phyloP scores from a whole-genome alignment of 2,113 vertebrate species.

The Grantiella picta region DNA sequence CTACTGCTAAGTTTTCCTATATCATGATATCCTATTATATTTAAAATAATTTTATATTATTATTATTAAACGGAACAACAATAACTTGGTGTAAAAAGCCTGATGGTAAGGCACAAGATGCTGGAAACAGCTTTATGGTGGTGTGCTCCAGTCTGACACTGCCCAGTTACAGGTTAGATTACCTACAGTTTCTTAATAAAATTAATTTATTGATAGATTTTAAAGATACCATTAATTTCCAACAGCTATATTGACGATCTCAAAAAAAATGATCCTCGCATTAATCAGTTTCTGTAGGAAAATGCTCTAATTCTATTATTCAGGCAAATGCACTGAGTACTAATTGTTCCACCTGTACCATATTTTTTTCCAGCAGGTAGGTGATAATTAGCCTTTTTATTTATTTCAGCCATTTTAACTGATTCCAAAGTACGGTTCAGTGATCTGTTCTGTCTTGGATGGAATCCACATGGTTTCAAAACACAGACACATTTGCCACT shows the following conservation, averaged over 20 bases:
- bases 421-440: background rate
- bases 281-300: background rate
- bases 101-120: background rate
- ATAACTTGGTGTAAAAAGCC: background rate
- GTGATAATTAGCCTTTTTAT: background rate
- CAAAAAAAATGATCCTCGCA: background rate
- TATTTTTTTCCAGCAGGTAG: background rate
- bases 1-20: background rate
- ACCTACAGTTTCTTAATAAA: background rate
- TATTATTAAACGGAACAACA: too few relatives aligned
- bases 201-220: background rate
- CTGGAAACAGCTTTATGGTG: background rate
- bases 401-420: constrained; percentile 24
- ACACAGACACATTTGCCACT: background rate
- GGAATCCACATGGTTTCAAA: background rate
- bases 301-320: background rate
- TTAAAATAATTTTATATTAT: background rate
- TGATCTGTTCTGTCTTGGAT: background rate
- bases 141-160: background rate
- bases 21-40: background rate
- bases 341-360: background rate
- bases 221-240: background rate
- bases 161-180: background rate
- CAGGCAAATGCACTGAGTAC: background rate
- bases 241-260: background rate